Percentiles rank a stretch among this genome's conserved stretches.
Conservation (phyloP, 2,797 vertebrate species). For the Erethizon dorsatum region DNA sequence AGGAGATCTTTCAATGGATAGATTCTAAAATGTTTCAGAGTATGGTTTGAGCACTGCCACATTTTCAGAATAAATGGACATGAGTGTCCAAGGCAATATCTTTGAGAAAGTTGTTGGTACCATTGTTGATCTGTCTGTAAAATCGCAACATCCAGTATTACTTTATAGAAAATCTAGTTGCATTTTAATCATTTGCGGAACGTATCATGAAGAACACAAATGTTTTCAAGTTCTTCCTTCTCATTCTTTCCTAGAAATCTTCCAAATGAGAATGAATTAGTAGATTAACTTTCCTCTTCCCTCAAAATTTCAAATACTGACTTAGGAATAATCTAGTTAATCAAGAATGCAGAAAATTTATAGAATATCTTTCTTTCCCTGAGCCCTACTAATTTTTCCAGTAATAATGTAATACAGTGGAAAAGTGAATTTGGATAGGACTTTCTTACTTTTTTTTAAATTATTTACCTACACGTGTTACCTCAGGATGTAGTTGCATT, state of each 20-base stretch:
- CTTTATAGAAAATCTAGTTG: background rate
- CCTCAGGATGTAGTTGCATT: background rate
- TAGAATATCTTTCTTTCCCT: slow-evolving; percentile 18
- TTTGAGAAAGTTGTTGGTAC: slow-evolving; percentile 39
- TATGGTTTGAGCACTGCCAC: background rate
- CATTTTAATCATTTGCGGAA: too few relatives aligned
- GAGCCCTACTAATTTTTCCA: background rate
- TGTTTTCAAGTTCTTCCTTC: background rate
- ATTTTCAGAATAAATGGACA: slow-evolving; percentile 24
- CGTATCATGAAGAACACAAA: background rate
- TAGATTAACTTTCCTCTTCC: background rate
- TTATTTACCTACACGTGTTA: background rate
- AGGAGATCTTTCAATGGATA: slow-evolving; percentile 22
- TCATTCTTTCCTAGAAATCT: slow-evolving; percentile 41
- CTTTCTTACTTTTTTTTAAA: background rate
- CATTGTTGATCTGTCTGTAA: background rate
- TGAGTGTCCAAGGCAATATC: background rate
- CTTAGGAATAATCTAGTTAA: background rate
- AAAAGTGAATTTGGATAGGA: background rate
- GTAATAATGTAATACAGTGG: background rate
- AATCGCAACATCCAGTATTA: background rate
- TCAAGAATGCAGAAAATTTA: background rate
- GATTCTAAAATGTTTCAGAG: slow-evolving; percentile 1
- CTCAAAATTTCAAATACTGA: slow-evolving; percentile 41
- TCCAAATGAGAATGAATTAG: background rate